Conservation (phyloP, 2,888 invertebrate genomes). For the Polydrusus cervinus region DNA sequence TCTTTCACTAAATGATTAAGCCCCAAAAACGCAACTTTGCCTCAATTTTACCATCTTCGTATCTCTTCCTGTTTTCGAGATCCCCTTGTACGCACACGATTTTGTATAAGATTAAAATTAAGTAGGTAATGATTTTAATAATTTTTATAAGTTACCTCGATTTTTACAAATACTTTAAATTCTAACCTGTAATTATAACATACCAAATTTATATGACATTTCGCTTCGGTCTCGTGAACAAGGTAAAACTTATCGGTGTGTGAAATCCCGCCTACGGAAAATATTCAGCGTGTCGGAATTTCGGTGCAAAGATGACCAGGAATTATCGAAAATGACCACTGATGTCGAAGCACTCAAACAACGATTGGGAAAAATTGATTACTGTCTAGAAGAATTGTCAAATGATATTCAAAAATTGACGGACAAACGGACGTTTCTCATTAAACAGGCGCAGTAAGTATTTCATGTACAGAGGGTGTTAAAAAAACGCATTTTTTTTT, state of each 20-base stretch:
- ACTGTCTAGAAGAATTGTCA: slow-evolving; percentile 49
- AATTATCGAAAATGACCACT: slow-evolving; percentile 19
- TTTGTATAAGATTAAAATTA: slow-evolving; percentile 1
- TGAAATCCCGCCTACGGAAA: background rate
- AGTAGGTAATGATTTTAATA: background rate
- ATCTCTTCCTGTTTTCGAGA: no score
- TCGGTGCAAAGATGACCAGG: slow-evolving; percentile 4
- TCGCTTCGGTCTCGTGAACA: slow-evolving; percentile 16
- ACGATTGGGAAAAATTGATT: slow-evolving; percentile 47
- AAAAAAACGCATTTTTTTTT: no score
- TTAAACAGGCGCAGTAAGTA: slow-evolving; percentile 35
- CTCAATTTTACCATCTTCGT: no score
- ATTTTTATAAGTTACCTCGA: background rate
- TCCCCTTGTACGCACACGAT: no score
- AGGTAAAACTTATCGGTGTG: slow-evolving; percentile 9
- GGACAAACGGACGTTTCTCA: slow-evolving; percentile 52
- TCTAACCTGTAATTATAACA: slow-evolving; percentile 26
- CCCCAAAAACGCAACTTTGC: no score
- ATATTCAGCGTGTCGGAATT: background rate
- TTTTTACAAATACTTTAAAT: background rate
- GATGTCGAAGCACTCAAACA: slow-evolving; percentile 25
- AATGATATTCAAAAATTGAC: slow-evolving; percentile 50
- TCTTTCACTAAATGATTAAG: no score
- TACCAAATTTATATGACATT: slow-evolving; percentile 24
- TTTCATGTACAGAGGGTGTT: background rate